These are phyloP conservation scores for Lordiphosa fenestrarum DNA, from an alignment of 2,888 invertebrate species.

Conservation along the genomic window DNA sequence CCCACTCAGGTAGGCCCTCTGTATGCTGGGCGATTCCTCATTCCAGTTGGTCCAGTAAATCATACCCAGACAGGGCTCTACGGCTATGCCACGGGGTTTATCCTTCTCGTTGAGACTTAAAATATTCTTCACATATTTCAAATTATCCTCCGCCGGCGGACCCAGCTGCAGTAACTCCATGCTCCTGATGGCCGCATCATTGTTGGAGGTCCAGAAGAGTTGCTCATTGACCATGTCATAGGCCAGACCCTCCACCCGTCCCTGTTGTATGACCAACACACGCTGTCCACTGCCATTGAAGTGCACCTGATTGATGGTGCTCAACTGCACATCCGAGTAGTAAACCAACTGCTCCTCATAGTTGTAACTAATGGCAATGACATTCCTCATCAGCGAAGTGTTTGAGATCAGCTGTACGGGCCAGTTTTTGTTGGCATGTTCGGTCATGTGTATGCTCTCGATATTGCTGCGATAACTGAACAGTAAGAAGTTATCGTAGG, in stretches of 20 bases:
- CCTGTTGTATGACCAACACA: constrained; percentile 87
- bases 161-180: constrained; percentile 66
- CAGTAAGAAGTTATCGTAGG: constrained; percentile 90
- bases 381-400: constrained; percentile 89
- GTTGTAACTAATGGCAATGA: constrained; percentile 91
- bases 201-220: constrained; percentile 93
- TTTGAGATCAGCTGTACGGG: constrained; percentile 88
- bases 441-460: constrained; percentile 89
- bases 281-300: constrained; percentile 89
- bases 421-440: constrained; percentile 87
- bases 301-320: constrained; percentile 89
- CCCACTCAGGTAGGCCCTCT: constrained; percentile 87
- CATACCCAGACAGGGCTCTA: constrained; percentile 88
- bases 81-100: constrained; percentile 91
- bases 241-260: constrained; percentile 93
- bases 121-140: constrained; percentile 82
- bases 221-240: constrained; percentile 86
- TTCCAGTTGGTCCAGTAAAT: constrained; percentile 96
- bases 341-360: constrained; percentile 86
- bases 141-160: constrained; percentile 75
- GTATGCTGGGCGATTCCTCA: constrained; percentile 88
- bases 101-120: constrained; percentile 86
- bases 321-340: constrained; percentile 94
- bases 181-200: constrained; percentile 85
- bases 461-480: constrained; percentile 91